Base-by-base conservation (phyloP, 2,797 vertebrate species). In the Benthosema pterotum region DNA sequence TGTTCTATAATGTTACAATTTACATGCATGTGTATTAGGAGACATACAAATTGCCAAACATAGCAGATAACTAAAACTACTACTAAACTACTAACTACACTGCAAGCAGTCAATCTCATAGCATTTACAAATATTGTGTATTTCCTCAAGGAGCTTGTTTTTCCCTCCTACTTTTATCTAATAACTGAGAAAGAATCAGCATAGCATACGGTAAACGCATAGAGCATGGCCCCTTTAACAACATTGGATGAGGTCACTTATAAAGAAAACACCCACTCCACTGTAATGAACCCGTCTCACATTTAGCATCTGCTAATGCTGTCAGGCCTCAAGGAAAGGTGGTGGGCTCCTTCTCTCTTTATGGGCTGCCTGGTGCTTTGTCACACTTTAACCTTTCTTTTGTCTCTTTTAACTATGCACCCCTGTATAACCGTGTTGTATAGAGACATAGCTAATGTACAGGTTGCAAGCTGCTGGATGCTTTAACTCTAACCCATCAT, bases 281-380 rank as follows among this genome's bases (percentile, higher is more conserved):
- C 22, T 69, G 8, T 38, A 77, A 59, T 72, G 52, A 78, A 55
- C 18, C 67, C 61, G 14, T 73, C 18, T 11, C 75, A 75, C 32
- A 42, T 76, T 73, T 22, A 80, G 61, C 74, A 78, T 88, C 87
- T 88, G 86, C 66, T 73, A 65, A 88, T 77, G 65, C 53, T 71
- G 16, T 79, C 74, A 52, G 22, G 28, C 22, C 58, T 52, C 18
- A 6, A 54, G 32, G n/a, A 60, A 64, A 54, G 12, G 63, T 58
- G n/a, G 42, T 57, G 22, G 22, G 3, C 45, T 53, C 54, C 3
- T 28, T 46, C 8, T 60, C 2, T 17, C 53, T 47, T 61, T 11
- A 54, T 16, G 64, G 49, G 59, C 51, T 57, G 46, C 32, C 63
- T 25, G 48, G 22, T 65, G 61, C 43, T 68, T 54, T 58, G 49